A percentile compares a stretch with the other conserved stretches of the same genome.
Evolutionary conservation across 2,113 vertebrate species (phyloP).

Genomic region (Pristiophorus japonicus): DNA sequence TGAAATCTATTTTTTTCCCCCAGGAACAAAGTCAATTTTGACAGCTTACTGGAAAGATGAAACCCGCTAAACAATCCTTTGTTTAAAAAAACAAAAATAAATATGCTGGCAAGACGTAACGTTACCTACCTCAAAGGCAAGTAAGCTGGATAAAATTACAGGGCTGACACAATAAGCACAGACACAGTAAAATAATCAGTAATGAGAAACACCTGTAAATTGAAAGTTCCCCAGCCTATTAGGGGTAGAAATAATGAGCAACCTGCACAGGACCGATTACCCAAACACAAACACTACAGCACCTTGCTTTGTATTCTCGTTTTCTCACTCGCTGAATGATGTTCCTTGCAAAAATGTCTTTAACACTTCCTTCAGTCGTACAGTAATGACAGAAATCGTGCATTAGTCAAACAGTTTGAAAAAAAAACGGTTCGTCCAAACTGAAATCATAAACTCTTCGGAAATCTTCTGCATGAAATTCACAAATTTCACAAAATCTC

Average conservation of each 20-base stretch:
- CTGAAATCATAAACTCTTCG: not conserved
- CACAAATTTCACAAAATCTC: not conserved
- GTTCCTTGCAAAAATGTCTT: not conserved
- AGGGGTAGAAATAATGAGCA: not conserved
- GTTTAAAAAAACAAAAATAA: not conserved
- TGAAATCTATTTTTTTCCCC: not conserved
- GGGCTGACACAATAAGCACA: not conserved
- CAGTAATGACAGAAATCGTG: not conserved
- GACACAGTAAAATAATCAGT: constrained; percentile 15
- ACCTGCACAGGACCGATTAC: not conserved
- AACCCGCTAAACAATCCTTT: not conserved
- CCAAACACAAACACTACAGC: not conserved
- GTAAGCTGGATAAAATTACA: constrained; percentile 29
- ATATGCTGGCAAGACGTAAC: not conserved
- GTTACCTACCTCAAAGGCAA: constrained; percentile 21
- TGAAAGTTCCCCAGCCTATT: not conserved
- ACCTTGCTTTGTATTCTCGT: not conserved
- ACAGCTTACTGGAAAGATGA: not conserved
- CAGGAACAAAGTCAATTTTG: not conserved
- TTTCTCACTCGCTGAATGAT: not conserved
- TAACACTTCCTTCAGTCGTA: not conserved
- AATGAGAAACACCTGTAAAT: not conserved
- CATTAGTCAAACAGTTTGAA: not conserved
- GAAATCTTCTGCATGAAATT: not conserved
- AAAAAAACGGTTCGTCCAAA: not conserved